phyloP scores from a whole-genome alignment of 2,888 invertebrate species.

The Drosophila kanekoi region DNA sequence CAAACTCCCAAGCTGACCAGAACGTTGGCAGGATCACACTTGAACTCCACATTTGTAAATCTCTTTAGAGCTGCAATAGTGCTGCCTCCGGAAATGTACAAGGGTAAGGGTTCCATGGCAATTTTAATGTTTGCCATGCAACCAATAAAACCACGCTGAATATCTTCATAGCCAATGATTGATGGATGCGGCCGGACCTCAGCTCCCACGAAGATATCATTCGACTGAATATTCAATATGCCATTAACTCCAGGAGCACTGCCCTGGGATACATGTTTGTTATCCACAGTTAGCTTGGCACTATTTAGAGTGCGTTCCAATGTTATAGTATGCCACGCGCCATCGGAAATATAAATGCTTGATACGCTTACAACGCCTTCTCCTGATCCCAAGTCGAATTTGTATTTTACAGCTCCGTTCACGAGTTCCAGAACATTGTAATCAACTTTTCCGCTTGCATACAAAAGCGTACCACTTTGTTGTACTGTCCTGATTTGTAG shows the following conservation, averaged over 20 bases:
- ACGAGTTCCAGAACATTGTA: constrained; percentile 94
- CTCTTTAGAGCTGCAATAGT: constrained; percentile 88
- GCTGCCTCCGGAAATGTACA: constrained; percentile 89
- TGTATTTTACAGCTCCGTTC: constrained; percentile 94
- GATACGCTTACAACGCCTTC: constrained; percentile 93
- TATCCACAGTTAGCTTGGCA: constrained; percentile 92
- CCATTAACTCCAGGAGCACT: constrained; percentile 93
- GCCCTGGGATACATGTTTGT: constrained; percentile 90
- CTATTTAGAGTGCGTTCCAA: constrained; percentile 93
- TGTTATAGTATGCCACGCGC: constrained; percentile 92
- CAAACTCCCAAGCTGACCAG: constrained; percentile 89
- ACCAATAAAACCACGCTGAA: constrained; percentile 94
- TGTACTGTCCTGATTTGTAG: constrained; percentile 93
- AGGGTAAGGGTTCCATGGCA: constrained; percentile 90
- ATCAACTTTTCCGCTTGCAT: constrained; percentile 94
- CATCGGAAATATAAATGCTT: constrained; percentile 92
- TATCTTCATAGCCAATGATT: constrained; percentile 90
- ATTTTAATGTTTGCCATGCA: constrained; percentile 95
- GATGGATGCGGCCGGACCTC: constrained; percentile 92
- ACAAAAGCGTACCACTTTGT: constrained; percentile 93
- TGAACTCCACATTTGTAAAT: constrained; percentile 90
- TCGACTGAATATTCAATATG: constrained; percentile 93
- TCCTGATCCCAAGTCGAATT: constrained; percentile 96
- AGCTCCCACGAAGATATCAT: constrained; percentile 94
- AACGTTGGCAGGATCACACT: constrained; percentile 87